Evolutionary conservation across 2,797 vertebrate species (phyloP).

Genomic region (Myotis daubentonii): DNA sequence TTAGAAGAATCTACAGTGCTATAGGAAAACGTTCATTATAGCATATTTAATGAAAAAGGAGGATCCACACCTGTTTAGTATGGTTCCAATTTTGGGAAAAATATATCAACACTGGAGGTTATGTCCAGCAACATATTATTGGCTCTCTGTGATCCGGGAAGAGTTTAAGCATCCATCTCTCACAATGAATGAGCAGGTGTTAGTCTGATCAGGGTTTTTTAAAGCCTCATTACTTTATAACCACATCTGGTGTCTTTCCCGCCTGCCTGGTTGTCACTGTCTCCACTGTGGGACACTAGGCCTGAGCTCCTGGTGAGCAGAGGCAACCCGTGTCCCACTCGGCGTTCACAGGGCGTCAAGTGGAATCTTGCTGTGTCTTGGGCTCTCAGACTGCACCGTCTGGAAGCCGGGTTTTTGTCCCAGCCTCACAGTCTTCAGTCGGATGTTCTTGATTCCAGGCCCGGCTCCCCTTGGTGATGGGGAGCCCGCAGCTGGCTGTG

Average conservation of each 20-base stretch:
- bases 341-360: fast-evolving
- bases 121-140: not conserved
- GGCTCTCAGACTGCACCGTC: not conserved
- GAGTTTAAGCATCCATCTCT: not conserved
- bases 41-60: not conserved
- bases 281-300: not conserved
- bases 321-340: fast-evolving
- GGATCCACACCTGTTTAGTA: not conserved
- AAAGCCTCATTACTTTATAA: not conserved
- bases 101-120: not conserved
- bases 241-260: not conserved
- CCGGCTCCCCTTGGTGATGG: not conserved
- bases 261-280: not conserved
- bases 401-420: not conserved
- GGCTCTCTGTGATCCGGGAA: not conserved
- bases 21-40: not conserved
- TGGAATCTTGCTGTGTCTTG: not conserved
- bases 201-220: not conserved
- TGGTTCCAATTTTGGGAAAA: not conserved
- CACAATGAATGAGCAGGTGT: not conserved
- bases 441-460: not conserved
- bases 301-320: not conserved
- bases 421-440: fast-evolving
- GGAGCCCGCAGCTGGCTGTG: too few relatives aligned
- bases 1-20: not conserved